phyloP scores from a whole-genome alignment of 1,140 invertebrate species.

The Drosophila nannoptera region DNA sequence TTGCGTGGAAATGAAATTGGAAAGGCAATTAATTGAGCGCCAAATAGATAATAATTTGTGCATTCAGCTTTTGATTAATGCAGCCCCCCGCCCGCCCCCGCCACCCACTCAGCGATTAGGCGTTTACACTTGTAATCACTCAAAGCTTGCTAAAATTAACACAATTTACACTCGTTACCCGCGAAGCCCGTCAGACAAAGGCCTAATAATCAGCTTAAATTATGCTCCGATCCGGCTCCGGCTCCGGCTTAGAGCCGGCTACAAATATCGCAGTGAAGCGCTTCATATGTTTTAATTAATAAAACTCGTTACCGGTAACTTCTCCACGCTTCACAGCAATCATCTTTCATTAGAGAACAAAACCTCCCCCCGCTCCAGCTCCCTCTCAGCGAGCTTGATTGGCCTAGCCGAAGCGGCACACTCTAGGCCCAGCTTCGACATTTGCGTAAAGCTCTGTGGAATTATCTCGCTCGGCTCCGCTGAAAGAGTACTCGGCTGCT shows the following conservation, averaged over 20 bases:
- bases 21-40: background rate
- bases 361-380: background rate
- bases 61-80: constrained; percentile 39
- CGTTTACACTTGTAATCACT: constrained; percentile 45
- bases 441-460: too few relatives aligned
- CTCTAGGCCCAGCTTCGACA: too few relatives aligned
- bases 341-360: constrained; percentile 51
- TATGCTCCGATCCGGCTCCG: too few relatives aligned
- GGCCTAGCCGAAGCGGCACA: too few relatives aligned
- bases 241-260: too few relatives aligned
- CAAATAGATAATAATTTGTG: constrained; percentile 29
- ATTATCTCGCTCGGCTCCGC: too few relatives aligned
- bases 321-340: constrained; percentile 45
- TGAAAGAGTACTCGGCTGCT: too few relatives aligned
- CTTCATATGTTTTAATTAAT: constrained; percentile 57
- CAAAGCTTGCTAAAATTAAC: constrained; percentile 27
- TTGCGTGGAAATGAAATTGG: constrained; percentile 19
- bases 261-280: too few relatives aligned
- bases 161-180: constrained; percentile 40
- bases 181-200: constrained; percentile 17
- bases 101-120: background rate
- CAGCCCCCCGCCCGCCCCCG: background rate
- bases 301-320: constrained; percentile 60
- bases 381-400: background rate
- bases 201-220: constrained; percentile 42